Base-by-base conservation (phyloP, 2,888 invertebrate genomes). In the Oxyscelio sp. region DNA sequence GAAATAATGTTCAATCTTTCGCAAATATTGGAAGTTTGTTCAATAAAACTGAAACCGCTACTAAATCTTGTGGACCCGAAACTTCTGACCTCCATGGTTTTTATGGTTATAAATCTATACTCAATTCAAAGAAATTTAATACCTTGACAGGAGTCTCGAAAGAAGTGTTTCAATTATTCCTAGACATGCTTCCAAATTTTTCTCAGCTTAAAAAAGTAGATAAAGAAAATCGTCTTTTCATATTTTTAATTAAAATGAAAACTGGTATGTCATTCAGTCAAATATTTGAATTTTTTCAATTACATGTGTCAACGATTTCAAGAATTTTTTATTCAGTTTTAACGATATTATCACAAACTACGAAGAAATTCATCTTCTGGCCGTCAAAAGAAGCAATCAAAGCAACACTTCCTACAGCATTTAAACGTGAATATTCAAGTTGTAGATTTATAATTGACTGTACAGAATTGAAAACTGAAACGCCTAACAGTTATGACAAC, bases 381-480 rank as follows among this genome's bases (percentile, higher is more conserved):
- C 87, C 87, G 21, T 78, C 83, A 21, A 86, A 78, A 82, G 56
- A 74, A 13, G 24, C 70, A 17, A 66, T 88, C 13, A 50, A 74
- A 85, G 79, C 79, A 50, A 77, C 52, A 94, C 90, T 93, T 90
- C 89, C 82, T 15, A 68, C 86, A 70, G 40, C 81, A 56, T 87
- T 88, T 52, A 85, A 86, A 71, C n/a, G 8, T 24, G 27, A 82
- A 59, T 87, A 85, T 66, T 45, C 66, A n/a, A 75, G 86, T 21
- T 79, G 83, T 21, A 73, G 87, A 59, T 87, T 88, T n/a, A 85
- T 89, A 21, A 85, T 89, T 11, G 88, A 89, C 34, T 88, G 89
- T 48, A 87, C 87, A 19, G 86, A 89, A 83, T 45, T 87, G 1
- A 71, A 87, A 63, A 85, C 83, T 15, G 85, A 88, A 75, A 50